Evolutionary conservation across 1,140 invertebrate genomes (phyloP).

Genomic region (Rhopalosiphum padi): DNA sequence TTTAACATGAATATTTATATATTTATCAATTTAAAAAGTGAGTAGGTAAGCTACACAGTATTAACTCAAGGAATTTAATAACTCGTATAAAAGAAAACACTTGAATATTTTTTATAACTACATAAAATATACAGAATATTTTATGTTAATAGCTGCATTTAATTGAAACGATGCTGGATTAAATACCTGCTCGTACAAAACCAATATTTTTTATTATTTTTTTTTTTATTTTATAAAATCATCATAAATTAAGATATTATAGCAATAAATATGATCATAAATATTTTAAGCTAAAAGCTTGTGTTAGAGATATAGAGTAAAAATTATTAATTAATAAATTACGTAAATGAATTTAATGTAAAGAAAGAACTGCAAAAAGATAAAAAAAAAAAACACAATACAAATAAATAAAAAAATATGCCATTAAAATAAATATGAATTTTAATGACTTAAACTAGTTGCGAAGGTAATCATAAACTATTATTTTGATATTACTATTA

Average conservation of each 20-base stretch:
- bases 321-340: too few species aligned
- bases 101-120: conserved; percentile 19
- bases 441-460: too few species aligned
- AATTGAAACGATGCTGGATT: neutral
- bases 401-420: too few species aligned
- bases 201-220: conserved; percentile 12
- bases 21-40: neutral
- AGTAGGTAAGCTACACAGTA: neutral
- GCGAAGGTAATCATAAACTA: too few species aligned
- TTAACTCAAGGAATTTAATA: conserved; percentile 7
- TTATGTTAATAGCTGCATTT: neutral
- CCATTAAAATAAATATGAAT: too few species aligned
- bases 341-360: too few species aligned
- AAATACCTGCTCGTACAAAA: conserved; percentile 17
- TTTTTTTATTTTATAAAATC: neutral
- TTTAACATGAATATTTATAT: neutral
- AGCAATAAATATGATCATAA: too few species aligned
- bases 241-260: too few species aligned
- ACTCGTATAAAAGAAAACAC: neutral
- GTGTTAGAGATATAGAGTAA: too few species aligned
- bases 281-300: too few species aligned
- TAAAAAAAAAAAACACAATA: neutral
- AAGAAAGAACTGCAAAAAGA: too few species aligned
- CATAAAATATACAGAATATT: neutral
- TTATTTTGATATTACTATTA: too few species aligned